Evolutionary conservation across 2,113 vertebrate genomes (phyloP).

Genomic region (Chaenogobius annularis): DNA sequence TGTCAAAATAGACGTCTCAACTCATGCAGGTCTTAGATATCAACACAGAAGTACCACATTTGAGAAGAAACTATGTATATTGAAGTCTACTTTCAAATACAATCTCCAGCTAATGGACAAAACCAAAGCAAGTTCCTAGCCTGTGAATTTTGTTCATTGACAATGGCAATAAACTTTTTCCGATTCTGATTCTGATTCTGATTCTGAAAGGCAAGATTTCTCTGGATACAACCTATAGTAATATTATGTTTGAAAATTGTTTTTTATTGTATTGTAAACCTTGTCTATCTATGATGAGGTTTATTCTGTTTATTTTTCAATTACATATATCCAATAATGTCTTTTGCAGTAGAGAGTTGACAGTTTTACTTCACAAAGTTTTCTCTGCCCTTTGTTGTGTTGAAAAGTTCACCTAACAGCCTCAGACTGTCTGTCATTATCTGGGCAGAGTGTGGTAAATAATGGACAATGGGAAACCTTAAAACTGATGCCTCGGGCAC

Average conservation of each 20-base stretch:
- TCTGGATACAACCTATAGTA: too few species aligned
- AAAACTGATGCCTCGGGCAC: conserved; percentile 27
- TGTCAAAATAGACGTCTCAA: neutral
- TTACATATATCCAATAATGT: neutral
- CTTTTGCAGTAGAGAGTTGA: conserved; percentile 4
- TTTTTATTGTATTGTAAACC: too few species aligned
- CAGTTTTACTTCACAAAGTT: conserved; percentile 29
- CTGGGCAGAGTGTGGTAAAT: conserved; percentile 38
- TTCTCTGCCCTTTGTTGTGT: conserved; percentile 18
- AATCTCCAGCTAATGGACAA: neutral
- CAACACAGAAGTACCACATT: neutral
- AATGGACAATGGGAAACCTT: conserved; percentile 34
- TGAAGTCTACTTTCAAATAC: neutral
- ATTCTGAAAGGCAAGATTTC: too few species aligned
- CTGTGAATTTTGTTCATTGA: neutral
- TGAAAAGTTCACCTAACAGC: conserved; percentile 20
- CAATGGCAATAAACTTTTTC: too few species aligned
- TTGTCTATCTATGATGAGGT: neutral
- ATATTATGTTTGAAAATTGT: too few species aligned
- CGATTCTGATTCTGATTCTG: too few species aligned
- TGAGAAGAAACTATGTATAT: neutral
- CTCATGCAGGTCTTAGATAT: neutral
- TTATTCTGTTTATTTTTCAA: neutral
- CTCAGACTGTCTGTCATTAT: conserved; percentile 18
- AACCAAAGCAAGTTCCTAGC: neutral